Conservation (phyloP, 2,797 vertebrate genomes). For the Selene dorsalis region DNA sequence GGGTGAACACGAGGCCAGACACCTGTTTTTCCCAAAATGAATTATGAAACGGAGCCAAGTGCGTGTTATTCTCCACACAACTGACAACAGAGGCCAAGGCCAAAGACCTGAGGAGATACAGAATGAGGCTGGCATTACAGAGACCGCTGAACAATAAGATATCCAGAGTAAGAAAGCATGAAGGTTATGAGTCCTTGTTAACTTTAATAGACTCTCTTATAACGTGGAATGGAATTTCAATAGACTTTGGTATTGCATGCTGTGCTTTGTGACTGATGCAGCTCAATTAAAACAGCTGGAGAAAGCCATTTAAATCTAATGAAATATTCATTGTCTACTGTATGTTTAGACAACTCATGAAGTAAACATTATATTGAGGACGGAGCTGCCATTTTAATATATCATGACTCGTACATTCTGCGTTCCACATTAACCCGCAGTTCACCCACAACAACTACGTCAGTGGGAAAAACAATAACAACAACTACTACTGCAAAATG, state of each 20-base stretch:
- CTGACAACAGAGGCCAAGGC: slow-evolving; percentile 61
- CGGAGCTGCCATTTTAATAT: slow-evolving; percentile 44
- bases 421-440: background rate
- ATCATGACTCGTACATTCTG: slow-evolving; percentile 25
- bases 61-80: slow-evolving; percentile 50
- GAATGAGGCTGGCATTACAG: slow-evolving; percentile 53
- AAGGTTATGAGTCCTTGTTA: slow-evolving; percentile 77
- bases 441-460: background rate
- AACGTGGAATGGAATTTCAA: slow-evolving; percentile 60
- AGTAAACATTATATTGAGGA: slow-evolving; percentile 51
- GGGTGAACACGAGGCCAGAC: slow-evolving; percentile 69
- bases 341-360: slow-evolving; percentile 50
- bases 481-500: slow-evolving; percentile 10
- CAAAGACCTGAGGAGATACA: slow-evolving; percentile 59
- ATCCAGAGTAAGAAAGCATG: slow-evolving; percentile 53
- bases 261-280: slow-evolving; percentile 57
- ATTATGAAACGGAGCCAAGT: slow-evolving; percentile 69
- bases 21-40: slow-evolving; percentile 78
- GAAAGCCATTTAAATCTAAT: slow-evolving; percentile 67
- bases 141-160: slow-evolving; percentile 51
- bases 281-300: slow-evolving; percentile 67
- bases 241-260: slow-evolving; percentile 41
- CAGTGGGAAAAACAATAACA: slow-evolving; percentile 12
- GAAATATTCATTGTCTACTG: slow-evolving; percentile 70
- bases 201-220: slow-evolving; percentile 70